These are phyloP conservation scores for Polymixis flavicincta DNA, from an alignment of 2,888 invertebrate species.

Conservation along the genomic window DNA sequence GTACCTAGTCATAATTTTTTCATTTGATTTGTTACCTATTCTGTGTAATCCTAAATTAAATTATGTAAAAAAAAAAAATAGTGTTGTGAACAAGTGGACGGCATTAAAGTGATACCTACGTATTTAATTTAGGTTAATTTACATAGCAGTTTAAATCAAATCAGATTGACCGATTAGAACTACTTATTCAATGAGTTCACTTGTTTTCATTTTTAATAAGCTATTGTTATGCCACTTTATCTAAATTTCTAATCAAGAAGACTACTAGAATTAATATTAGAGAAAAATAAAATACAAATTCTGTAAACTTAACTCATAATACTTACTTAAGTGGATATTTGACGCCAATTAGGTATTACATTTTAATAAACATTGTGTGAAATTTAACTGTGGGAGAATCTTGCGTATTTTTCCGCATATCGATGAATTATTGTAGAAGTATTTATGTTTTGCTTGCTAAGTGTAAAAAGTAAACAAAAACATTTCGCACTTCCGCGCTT, in stretches of 20 bases:
- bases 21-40: neutral
- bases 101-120: neutral
- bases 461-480: neutral
- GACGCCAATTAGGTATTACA: neutral
- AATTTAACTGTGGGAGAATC: constrained; percentile 43
- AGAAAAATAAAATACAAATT: neutral
- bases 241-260: neutral
- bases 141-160: constrained; percentile 26
- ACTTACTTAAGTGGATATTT: constrained; percentile 8
- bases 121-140: constrained; percentile 17
- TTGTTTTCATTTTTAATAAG: neutral
- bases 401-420: constrained; percentile 20
- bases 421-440: constrained; percentile 1
- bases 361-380: constrained; percentile 49
- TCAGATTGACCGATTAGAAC: constrained; percentile 50
- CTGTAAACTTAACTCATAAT: neutral
- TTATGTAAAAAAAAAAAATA: neutral
- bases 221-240: constrained; percentile 26
- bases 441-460: neutral
- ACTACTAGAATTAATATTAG: neutral
- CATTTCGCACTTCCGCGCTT: neutral
- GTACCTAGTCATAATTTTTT: neutral
- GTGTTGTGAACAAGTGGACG: neutral
- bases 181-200: constrained; percentile 19
- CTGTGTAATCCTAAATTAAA: neutral